Evolutionary conservation across 2,113 vertebrate species (phyloP).

Genomic region (Protomyctophum bolini): DNA sequence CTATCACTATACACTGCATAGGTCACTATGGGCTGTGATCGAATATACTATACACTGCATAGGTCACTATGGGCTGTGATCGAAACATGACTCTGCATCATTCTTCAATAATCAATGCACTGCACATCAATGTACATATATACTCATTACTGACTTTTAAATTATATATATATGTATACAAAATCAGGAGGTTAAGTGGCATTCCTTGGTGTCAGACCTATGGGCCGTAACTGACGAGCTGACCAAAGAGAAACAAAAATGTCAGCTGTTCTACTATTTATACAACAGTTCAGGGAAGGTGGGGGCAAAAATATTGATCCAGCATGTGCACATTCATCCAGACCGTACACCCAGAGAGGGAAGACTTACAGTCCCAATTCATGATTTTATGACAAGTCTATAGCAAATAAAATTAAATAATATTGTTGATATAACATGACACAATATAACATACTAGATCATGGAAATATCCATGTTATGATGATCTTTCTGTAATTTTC

Average conservation of each 20-base stretch:
- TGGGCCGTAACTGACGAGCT: constrained; percentile 43
- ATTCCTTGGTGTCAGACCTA: constrained; percentile 13
- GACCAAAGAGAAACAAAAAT: constrained; percentile 56
- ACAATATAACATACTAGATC: neutral
- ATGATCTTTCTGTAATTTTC: too few relatives aligned
- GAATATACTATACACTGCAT: constrained; percentile 17
- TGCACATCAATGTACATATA: constrained; percentile 14
- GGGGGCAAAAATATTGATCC: constrained; percentile 66
- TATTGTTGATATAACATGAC: neutral
- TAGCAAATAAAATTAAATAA: neutral
- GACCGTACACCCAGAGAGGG: constrained; percentile 8
- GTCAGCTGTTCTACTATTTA: constrained; percentile 71
- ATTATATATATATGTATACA: constrained; percentile 18
- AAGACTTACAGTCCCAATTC: neutral
- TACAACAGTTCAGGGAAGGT: constrained; percentile 59
- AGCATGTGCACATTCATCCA: constrained; percentile 34
- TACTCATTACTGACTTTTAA: constrained; percentile 20
- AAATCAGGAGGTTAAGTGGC: constrained; percentile 29
- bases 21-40: constrained; percentile 25
- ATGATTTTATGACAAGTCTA: too few relatives aligned
- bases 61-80: neutral
- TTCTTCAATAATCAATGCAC: constrained; percentile 50
- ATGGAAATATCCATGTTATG: neutral
- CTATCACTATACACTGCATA: constrained; percentile 9
- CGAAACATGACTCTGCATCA: constrained; percentile 54